Conservation (phyloP, 2,888 invertebrate species). For the Brachypalpus laphriformis region DNA sequence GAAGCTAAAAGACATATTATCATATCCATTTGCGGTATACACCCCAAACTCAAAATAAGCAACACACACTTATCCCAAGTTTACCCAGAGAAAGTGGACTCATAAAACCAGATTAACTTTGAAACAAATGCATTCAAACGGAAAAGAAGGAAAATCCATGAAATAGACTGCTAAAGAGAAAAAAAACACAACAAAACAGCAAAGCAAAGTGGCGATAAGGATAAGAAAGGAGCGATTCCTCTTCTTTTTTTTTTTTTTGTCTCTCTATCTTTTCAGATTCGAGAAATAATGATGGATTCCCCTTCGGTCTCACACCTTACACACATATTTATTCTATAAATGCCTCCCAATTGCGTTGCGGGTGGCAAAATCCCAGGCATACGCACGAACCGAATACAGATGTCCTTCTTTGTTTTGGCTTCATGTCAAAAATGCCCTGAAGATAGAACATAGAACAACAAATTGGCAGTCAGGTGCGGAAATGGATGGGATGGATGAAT, state of each 20-base stretch:
- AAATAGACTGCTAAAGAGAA: not conserved
- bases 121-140: conserved; percentile 32
- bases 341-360: not conserved
- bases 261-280: not conserved
- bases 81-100: conserved; percentile 14
- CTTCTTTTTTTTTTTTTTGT: not conserved
- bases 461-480: conserved; percentile 38
- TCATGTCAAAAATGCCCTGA: not conserved
- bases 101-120: conserved; percentile 47
- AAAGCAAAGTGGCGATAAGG: not conserved
- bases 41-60: not conserved
- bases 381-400: conserved; percentile 15
- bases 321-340: not conserved
- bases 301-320: not conserved
- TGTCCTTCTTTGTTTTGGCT: conserved; percentile 35
- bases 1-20: conserved; percentile 42
- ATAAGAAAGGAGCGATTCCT: conserved; percentile 3
- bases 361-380: not conserved
- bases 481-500: conserved; percentile 3
- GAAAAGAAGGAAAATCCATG: conserved; percentile 29
- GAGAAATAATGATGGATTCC: conserved; percentile 13
- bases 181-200: not conserved
- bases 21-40: conserved; percentile 23
- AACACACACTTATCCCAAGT: not conserved
- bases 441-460: conserved; percentile 29